A percentile compares a stretch with the other conserved stretches of the same genome.
phyloP scores from a whole-genome alignment of 2,888 invertebrate genomes.

The Imbricaverruca yamaguchii region DNA sequence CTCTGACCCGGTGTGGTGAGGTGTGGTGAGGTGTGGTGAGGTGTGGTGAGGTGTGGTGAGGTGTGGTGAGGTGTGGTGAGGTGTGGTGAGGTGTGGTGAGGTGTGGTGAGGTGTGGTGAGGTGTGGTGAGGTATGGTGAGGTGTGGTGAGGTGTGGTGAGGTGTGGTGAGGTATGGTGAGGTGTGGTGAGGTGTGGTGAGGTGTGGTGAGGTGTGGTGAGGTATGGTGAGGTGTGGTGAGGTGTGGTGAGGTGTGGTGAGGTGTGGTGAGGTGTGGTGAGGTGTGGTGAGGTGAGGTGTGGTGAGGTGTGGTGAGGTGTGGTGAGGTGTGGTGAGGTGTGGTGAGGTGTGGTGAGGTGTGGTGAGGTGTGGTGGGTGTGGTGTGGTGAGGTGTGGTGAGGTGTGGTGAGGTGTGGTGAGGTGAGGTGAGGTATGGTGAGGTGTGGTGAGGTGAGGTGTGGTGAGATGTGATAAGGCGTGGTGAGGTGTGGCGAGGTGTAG shows the following conservation, averaged over 20 bases:
- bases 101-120: background rate
- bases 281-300: background rate
- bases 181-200: background rate
- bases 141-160: conserved; percentile 7
- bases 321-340: conserved; percentile 24
- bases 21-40: background rate
- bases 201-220: too few species aligned
- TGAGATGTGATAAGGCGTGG: too few species aligned
- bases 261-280: too few species aligned
- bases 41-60: background rate
- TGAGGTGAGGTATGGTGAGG: too few species aligned
- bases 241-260: too few species aligned
- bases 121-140: background rate
- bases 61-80: background rate
- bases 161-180: conserved; percentile 21
- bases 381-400: background rate
- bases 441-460: too few species aligned
- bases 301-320: conserved; percentile 24
- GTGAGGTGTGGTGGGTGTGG: background rate
- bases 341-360: conserved; percentile 19
- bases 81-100: background rate
- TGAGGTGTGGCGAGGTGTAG: too few species aligned
- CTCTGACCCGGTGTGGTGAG: background rate
- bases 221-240: too few species aligned
- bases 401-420: too few species aligned